Base-by-base conservation (phyloP, 2,113 vertebrate species). In the Cyphomyrus discorhynchus region DNA sequence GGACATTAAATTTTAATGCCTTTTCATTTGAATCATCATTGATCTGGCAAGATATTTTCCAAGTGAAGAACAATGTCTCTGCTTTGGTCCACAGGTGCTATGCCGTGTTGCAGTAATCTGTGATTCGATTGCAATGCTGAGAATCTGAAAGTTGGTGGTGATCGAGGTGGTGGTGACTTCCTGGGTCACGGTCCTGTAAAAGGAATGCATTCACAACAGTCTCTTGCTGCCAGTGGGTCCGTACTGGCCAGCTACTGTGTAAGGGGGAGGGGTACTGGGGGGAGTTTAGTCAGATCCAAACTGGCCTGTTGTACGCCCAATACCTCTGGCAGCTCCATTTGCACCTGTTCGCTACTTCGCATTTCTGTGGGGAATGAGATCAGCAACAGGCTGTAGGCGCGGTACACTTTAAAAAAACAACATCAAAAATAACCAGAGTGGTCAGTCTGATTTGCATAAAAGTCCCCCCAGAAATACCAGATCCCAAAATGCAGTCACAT, bases 261-360 rank as follows among this genome's bases (percentile, higher is more conserved):
- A 47, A 15, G 27, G 46, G 8, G 62, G 88, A 56, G 74, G 35
- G 70, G 77, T 21, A 8, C 35, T 46, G 80, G 19, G 50, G 21
- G 66, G 11, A 19, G 21, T 47, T 70, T 45, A 77, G 2, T 49
- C 31, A 39, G 86, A 39, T 66, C 87, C 90, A 82, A 85, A 39
- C 87, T 88, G 77, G 87, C 87, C 53, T 35, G 21, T 90, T 58
- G 11, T 50, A 35, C 7, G 39, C 8, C 56, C 88, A 62, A 47
- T 10, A 90, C 39, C 86, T 90, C 89, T 88, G 77, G 87, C 88
- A 90, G 56, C 39, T 11, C 80, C 45, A 58, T 89, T 77, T 50
- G 88, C 90, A 90, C 90, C 90, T 90, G 90, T 82, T 89, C 21
- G 45, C 77, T 19, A 58, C 58, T 87, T 62, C 9, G 11, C 31